Percentiles rank a stretch among this genome's conserved stretches.
Evolutionary conservation across 2,113 vertebrate genomes (phyloP).

Genomic region (Dolichallabes microphthalmus): DNA sequence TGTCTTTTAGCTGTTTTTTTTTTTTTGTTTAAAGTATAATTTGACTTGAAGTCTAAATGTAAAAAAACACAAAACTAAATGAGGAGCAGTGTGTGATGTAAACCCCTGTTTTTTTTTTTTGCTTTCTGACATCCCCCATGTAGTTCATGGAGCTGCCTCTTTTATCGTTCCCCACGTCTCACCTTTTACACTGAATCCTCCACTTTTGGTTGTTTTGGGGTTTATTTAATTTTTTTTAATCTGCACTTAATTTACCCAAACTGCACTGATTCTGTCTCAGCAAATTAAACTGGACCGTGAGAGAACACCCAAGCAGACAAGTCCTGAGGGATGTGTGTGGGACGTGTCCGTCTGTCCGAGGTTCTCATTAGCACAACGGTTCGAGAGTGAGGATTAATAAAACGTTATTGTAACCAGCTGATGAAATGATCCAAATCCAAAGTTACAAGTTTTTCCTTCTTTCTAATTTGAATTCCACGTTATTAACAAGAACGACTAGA

Average conservation of each 20-base stretch:
- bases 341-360: background rate
- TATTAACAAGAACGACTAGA: background rate
- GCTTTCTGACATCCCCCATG: background rate
- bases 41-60: background rate
- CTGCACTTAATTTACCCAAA: no score
- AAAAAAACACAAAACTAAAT: background rate
- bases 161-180: background rate
- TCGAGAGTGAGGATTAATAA: background rate
- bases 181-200: background rate
- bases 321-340: background rate
- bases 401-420: background rate
- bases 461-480: background rate
- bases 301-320: background rate
- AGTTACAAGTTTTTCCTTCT: no score
- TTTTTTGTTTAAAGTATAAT: background rate
- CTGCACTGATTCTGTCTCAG: no score
- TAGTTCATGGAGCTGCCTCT: background rate
- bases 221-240: background rate
- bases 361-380: background rate
- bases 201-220: background rate
- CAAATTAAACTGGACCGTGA: no score
- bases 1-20: background rate
- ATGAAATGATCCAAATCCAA: background rate
- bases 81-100: background rate
- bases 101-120: no score